Percentiles rank a stretch among this genome's conserved stretches.
Conservation (phyloP, 1,140 invertebrate genomes). For the Heliconius melpomene region DNA sequence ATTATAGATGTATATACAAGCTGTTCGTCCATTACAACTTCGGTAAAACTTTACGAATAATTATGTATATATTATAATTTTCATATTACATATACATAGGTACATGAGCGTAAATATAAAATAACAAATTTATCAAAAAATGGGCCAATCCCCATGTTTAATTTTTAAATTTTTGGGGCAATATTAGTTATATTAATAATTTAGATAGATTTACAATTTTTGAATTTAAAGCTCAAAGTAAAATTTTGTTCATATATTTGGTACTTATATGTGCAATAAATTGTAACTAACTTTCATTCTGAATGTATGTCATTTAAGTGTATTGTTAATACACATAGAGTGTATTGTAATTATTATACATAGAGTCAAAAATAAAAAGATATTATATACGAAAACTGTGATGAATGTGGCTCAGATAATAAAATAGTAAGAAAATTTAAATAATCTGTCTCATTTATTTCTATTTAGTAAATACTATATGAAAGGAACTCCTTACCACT, state of each 20-base stretch:
- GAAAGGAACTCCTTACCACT: too few species aligned
- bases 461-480: too few species aligned
- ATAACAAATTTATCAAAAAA: constrained; percentile 6
- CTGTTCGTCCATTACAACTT: constrained; percentile 34
- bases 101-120: neutral
- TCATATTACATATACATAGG: neutral
- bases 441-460: neutral
- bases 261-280: constrained; percentile 5
- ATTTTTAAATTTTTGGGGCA: constrained; percentile 13
- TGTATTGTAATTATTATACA: constrained; percentile 29
- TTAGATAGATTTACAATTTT: constrained; percentile 24
- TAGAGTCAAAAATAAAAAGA: constrained; percentile 27
- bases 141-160: constrained; percentile 5
- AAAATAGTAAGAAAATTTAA: constrained; percentile 50
- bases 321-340: constrained; percentile 3
- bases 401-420: constrained; percentile 75
- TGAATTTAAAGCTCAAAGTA: constrained; percentile 11
- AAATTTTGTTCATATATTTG: constrained; percentile 3
- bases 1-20: constrained; percentile 27
- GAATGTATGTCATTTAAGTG: neutral
- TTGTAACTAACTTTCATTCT: neutral
- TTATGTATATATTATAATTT: neutral
- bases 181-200: constrained; percentile 18
- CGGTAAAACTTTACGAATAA: constrained; percentile 3
- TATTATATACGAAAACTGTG: constrained; percentile 68